Evolutionary conservation across 2,797 vertebrate species (phyloP).

Genomic region (Graptemys geographica): DNA sequence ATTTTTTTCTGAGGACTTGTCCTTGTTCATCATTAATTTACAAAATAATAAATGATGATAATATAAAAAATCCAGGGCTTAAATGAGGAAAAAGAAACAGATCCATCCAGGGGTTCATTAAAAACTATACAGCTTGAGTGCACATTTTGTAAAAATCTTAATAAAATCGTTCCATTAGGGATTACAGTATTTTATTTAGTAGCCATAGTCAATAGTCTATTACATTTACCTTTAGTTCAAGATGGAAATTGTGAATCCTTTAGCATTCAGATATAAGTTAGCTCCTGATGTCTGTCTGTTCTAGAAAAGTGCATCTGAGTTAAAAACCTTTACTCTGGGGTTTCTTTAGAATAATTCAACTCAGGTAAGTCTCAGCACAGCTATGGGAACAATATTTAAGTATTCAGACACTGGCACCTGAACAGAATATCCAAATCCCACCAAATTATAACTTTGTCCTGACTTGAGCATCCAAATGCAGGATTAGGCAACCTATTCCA

Average conservation of each 20-base stretch:
- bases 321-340: background rate
- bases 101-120: background rate
- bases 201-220: background rate
- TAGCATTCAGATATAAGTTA: background rate
- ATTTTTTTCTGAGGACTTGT: background rate
- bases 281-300: background rate
- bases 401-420: background rate
- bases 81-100: slow-evolving; percentile 27
- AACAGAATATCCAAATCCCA: accelerated
- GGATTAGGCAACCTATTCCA: background rate
- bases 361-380: background rate
- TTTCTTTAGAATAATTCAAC: accelerated
- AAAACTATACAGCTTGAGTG: background rate
- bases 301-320: background rate
- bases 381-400: background rate
- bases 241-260: background rate
- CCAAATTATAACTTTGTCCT: accelerated
- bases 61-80: background rate
- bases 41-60: background rate
- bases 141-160: slow-evolving; percentile 7
- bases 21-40: slow-evolving; percentile 31
- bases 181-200: background rate
- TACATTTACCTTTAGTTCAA: background rate
- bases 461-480: background rate
- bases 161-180: background rate